phyloP scores from a whole-genome alignment of 2,888 invertebrate genomes.

The Pachydiplax longipennis region DNA sequence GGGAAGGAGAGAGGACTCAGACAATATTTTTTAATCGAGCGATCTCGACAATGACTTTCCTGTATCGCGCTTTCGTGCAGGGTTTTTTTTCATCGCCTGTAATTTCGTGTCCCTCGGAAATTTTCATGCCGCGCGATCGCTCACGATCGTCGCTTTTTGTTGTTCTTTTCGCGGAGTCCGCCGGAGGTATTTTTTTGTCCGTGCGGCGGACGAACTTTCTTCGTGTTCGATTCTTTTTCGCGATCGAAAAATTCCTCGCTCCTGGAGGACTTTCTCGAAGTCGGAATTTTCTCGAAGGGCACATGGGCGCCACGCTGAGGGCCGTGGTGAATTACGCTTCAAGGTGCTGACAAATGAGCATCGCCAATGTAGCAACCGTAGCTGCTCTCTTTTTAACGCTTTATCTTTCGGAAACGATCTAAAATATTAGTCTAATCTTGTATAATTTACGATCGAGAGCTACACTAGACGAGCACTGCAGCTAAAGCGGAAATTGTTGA shows the following conservation, averaged over 20 bases:
- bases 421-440: neutral
- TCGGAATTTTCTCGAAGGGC: conserved; percentile 36
- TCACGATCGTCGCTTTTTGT: neutral
- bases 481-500: too few relatives aligned
- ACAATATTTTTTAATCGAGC: neutral
- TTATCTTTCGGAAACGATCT: neutral
- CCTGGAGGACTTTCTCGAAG: neutral
- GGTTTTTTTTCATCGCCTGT: neutral
- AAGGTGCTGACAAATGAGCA: neutral
- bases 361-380: neutral
- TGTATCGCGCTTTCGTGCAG: neutral
- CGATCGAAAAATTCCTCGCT: neutral
- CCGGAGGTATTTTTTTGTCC: neutral
- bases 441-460: too few relatives aligned
- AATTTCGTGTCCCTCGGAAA: neutral
- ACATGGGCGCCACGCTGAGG: conserved; percentile 10
- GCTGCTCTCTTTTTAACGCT: neutral
- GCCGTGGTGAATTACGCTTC: neutral
- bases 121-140: neutral
- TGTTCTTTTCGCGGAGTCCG: neutral
- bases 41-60: neutral
- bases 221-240: neutral
- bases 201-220: neutral
- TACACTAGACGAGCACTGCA: too few relatives aligned
- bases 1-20: neutral